Conservation (phyloP, 2,113 vertebrate species). For the Plecotus auritus region DNA sequence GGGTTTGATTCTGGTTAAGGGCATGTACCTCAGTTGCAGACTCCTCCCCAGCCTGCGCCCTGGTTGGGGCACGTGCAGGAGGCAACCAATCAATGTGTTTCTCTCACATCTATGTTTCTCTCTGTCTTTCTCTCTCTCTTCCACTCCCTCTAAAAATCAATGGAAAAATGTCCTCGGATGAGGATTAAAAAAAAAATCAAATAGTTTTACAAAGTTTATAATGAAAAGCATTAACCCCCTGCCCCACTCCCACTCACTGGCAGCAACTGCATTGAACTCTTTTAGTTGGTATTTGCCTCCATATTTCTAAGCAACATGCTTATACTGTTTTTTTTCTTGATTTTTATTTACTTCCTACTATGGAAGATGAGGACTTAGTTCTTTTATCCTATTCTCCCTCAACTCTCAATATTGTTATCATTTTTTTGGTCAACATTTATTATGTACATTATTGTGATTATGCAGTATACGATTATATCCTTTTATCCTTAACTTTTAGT, state of each 20-base stretch:
- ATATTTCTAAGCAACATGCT: neutral
- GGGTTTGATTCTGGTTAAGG: too few relatives aligned
- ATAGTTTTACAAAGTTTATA: neutral
- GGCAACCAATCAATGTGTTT: too few relatives aligned
- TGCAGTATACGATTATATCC: neutral
- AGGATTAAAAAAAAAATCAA: neutral
- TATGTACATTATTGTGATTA: neutral
- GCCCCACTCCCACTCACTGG: neutral
- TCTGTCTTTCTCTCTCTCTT: too few relatives aligned
- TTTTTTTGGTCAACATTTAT: neutral
- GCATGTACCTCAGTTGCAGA: too few relatives aligned
- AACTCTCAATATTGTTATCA: neutral
- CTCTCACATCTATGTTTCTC: too few relatives aligned
- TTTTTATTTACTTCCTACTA: neutral
- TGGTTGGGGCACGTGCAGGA: too few relatives aligned
- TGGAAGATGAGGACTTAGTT: neutral
- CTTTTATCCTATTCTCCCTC: neutral
- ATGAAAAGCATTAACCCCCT: neutral
- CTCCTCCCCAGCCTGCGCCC: too few relatives aligned
- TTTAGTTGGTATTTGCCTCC: neutral
- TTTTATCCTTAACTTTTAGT: neutral
- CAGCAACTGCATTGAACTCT: neutral
- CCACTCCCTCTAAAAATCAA: too few relatives aligned
- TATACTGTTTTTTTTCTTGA: neutral
- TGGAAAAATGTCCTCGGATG: too few relatives aligned